Evolutionary conservation across 2,888 invertebrate species (phyloP), one percentile per base, ranked within the genome.

Genomic region (Bellardia bayeri): DNA sequence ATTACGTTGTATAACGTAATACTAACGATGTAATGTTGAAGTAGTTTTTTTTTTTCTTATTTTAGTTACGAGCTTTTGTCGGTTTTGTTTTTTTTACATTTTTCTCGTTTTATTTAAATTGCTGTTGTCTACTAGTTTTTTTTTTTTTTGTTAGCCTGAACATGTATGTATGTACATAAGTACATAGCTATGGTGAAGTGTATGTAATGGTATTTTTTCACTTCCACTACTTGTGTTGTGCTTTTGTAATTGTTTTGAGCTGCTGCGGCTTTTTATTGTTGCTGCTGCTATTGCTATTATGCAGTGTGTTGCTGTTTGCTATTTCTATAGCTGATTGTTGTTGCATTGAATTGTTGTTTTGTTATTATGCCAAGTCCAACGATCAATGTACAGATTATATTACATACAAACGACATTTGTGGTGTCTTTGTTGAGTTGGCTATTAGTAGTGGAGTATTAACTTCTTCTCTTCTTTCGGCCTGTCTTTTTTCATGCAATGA

Each of bases 291-390:
- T 72, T 4, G 6, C 37, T 37, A 37, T 37, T 37, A 37, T 37
- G 37, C 5, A 37, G 37, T 37, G 37, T 37, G 37, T 37, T 37
- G 37, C 45, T 72, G 54, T 9, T 64, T 79, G 30, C 61, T 76
- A 14, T 85, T 74, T 56, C 66, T 61, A 33, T 30, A 64, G 51
- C 49, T 80, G 69, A 42, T 37, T 69, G 30, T 16, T 68, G 78
- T 82, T 82, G 64, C 87, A 81, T 74, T 82, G 82, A 75, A 80
- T 84, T 81, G 76, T 66, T 81, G 69, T 49, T 63, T 76, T 90
- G 91, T 91, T 91, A 90, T 92, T 91, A 90, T 92, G 92, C 92
- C 92, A 92, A 92, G 92, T 92, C 92, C 92, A 92, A 91, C 91
- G 89, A 75, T 89, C 89, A 89, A 89, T 89, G 90, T 88, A 69